Evolutionary conservation across 2,797 vertebrate genomes (phyloP), one percentile per base, ranked within the genome.

Genomic region (Menidia menidia): DNA sequence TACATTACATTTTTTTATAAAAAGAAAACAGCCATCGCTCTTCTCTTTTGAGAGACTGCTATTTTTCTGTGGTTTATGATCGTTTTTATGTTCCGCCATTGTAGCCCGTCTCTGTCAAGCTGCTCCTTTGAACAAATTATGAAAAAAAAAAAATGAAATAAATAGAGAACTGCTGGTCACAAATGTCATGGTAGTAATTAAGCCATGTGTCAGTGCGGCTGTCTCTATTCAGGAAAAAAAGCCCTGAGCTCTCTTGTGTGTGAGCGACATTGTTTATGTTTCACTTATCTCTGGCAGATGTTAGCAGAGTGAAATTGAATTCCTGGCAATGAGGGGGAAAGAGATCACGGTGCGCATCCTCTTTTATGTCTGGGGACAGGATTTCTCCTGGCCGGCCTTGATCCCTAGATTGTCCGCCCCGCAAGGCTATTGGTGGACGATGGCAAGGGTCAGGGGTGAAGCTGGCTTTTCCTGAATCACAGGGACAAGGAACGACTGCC

Each of bases 281-380:
- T 86, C 87, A 91, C 87, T 93, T 94, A 93, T 93, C 91, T 93
- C 72, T 81, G 88, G 87, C 91, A 93, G 90, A 93, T 93, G 90
- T 91, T 89, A 78, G 87, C 84, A 66, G 86, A 93, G 87, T 92
- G 81, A 91, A 93, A 94, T 93, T 92, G 92, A 94, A 93, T 93
- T 94, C 92, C 88, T 91, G 87, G 87, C 87, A 79, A 84, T 78
- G 88, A 77, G 76, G 71, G 25, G 75, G 80, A 47, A 32, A 73
- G 69, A 82, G 86, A 89, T 86, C 84, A 88, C 69, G 53, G 67
- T 6, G 47, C 41, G 77, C 87, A 91, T 93, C 88, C 87, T 90
- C 86, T 87, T 91, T 88, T 81, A 92, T 88, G 87, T 92, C 79
- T 83, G 85, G 86, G 82, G 88, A 91, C 88, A 91, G 85, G 83